Evolutionary conservation across 2,888 invertebrate genomes (phyloP).

Genomic region (Amitus sp.): DNA sequence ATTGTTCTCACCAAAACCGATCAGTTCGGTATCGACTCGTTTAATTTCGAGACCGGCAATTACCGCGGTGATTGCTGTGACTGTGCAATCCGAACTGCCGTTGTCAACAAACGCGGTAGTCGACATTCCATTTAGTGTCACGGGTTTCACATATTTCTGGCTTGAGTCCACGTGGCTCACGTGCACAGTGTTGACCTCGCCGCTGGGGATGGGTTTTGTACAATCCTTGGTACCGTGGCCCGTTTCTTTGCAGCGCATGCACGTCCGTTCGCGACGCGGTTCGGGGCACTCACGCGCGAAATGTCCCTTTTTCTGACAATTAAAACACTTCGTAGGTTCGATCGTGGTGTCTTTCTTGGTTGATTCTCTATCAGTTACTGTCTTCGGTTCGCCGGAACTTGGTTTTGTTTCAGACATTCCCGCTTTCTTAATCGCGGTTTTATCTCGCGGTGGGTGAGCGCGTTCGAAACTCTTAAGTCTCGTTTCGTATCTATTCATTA

Average conservation of each 20-base stretch:
- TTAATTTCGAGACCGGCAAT: not conserved
- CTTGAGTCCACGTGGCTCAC: not conserved
- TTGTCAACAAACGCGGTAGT: conserved; percentile 26
- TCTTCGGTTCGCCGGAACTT: too few species aligned
- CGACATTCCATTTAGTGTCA: not conserved
- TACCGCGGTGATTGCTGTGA: not conserved
- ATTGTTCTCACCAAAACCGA: conserved; percentile 19
- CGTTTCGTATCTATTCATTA: too few species aligned
- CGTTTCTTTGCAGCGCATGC: conserved; percentile 5
- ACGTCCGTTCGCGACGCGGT: not conserved
- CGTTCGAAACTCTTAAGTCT: too few species aligned
- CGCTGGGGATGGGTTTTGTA: not conserved
- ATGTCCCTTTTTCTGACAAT: conserved; percentile 8
- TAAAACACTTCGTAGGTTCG: conserved; percentile 1
- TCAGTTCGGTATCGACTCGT: conserved; percentile 8
- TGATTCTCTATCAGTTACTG: too few species aligned
- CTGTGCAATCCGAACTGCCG: conserved; percentile 24
- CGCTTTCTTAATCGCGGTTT: too few species aligned
- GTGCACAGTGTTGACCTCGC: not conserved
- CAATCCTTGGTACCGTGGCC: conserved; percentile 3
- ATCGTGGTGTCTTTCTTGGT: not conserved
- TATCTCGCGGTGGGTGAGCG: too few species aligned
- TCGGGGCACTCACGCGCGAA: conserved; percentile 6
- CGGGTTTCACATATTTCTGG: conserved; percentile 6
- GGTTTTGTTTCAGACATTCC: too few species aligned